Conservation (phyloP, 2,797 vertebrate genomes). For the Eulemur albifrons region DNA sequence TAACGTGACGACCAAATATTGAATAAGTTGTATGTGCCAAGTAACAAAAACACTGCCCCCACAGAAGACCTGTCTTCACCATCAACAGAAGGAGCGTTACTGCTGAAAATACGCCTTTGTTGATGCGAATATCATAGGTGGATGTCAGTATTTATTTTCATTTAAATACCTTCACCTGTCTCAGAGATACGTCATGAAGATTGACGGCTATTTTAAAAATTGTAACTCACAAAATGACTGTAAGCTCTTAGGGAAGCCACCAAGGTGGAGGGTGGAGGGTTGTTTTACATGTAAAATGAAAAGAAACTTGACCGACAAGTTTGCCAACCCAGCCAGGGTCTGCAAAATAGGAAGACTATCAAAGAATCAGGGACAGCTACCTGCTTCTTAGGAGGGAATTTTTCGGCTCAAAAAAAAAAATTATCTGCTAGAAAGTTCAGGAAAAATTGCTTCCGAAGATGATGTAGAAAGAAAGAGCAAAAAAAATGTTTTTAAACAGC, state of each 20-base stretch:
- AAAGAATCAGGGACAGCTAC: not conserved
- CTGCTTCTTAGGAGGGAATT: not conserved
- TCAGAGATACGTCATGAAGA: slow-evolving; percentile 1
- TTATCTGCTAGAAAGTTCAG: not conserved
- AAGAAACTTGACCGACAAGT: slow-evolving; percentile 45
- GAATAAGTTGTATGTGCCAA: not conserved
- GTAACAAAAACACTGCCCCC: not conserved
- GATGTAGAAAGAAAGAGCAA: not conserved
- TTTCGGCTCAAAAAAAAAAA: not conserved
- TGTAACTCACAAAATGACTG: not conserved
- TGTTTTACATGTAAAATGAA: slow-evolving; percentile 39
- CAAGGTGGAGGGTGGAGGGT: not conserved
- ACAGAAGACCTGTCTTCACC: not conserved
- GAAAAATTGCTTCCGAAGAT: slow-evolving; percentile 32
- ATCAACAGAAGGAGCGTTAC: not conserved
- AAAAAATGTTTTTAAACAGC: not conserved
- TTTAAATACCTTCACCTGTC: not conserved
- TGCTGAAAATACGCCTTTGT: not conserved
- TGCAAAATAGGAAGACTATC: not conserved
- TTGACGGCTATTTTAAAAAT: slow-evolving; percentile 30
- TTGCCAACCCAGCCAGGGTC: not conserved
- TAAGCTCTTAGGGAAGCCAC: not conserved
- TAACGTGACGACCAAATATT: not conserved
- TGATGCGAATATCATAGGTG: not conserved
- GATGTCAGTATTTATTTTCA: slow-evolving; percentile 16